These are phyloP conservation scores for Mongoloraphidia duomilia DNA, from an alignment of 2,888 invertebrate genomes.

Conservation along the genomic window DNA sequence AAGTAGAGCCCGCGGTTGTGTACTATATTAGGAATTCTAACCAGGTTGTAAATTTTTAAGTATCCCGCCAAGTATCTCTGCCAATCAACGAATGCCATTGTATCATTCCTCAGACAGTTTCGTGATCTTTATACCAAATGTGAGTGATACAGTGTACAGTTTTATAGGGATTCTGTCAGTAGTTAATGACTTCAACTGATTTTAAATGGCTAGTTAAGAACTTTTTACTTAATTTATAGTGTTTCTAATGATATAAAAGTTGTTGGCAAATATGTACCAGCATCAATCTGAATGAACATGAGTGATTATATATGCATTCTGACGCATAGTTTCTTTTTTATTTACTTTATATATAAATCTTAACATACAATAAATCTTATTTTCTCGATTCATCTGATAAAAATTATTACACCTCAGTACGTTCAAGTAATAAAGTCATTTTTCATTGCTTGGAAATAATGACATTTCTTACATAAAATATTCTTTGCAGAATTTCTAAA, in stretches of 20 bases:
- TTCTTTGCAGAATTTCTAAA: too few relatives aligned
- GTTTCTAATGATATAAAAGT: not conserved
- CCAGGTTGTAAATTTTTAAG: not conserved
- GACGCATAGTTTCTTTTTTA: too few relatives aligned
- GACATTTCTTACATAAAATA: too few relatives aligned
- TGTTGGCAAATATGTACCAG: not conserved
- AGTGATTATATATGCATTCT: too few relatives aligned
- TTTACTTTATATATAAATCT: too few relatives aligned
- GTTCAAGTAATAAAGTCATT: too few relatives aligned
- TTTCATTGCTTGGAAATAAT: too few relatives aligned
- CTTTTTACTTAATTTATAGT: not conserved
- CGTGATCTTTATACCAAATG: not conserved
- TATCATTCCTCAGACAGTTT: not conserved
- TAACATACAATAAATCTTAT: too few relatives aligned
- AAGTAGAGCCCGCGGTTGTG: too few relatives aligned
- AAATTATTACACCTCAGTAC: too few relatives aligned
- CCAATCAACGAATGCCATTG: not conserved
- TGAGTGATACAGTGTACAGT: not conserved
- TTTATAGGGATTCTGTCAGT: not conserved
- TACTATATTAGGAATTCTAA: not conserved
- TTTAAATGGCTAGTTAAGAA: not conserved
- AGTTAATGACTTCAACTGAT: not conserved
- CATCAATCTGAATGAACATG: too few relatives aligned
- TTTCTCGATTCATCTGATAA: too few relatives aligned
- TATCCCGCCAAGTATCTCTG: not conserved